These are phyloP conservation scores for Thera obeliscata DNA, from an alignment of 2,888 invertebrate species.

Conservation along the genomic window DNA sequence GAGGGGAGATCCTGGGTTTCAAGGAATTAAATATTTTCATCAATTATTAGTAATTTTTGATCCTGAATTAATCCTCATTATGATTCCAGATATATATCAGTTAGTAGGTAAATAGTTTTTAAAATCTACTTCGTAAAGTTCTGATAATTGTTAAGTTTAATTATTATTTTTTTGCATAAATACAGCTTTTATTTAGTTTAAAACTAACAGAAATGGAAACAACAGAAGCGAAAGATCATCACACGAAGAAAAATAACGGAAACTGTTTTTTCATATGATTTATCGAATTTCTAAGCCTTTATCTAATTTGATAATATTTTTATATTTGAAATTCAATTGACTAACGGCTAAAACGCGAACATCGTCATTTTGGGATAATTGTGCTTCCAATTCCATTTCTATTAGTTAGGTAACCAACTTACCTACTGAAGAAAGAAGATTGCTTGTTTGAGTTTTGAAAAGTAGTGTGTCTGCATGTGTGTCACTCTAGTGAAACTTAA, in stretches of 20 bases:
- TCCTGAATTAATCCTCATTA: no score
- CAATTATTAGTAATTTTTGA: no score
- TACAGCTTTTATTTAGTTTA: background rate
- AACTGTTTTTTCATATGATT: no score
- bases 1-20: no score
- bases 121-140: background rate
- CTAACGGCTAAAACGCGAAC: background rate
- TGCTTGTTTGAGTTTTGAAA: constrained; percentile 8
- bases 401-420: background rate
- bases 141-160: constrained; percentile 1
- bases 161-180: background rate
- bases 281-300: no score
- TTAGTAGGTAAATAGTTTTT: background rate
- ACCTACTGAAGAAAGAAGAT: background rate
- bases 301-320: background rate
- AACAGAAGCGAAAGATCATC: no score
- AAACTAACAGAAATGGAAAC: background rate
- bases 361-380: background rate
- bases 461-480: constrained; percentile 19
- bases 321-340: background rate
- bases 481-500: constrained; percentile 22
- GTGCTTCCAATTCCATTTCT: constrained; percentile 11
- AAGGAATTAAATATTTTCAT: no score
- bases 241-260: no score
- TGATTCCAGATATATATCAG: background rate